Conservation (phyloP, 2,888 invertebrate species). For the Drosophila kokeensis region DNA sequence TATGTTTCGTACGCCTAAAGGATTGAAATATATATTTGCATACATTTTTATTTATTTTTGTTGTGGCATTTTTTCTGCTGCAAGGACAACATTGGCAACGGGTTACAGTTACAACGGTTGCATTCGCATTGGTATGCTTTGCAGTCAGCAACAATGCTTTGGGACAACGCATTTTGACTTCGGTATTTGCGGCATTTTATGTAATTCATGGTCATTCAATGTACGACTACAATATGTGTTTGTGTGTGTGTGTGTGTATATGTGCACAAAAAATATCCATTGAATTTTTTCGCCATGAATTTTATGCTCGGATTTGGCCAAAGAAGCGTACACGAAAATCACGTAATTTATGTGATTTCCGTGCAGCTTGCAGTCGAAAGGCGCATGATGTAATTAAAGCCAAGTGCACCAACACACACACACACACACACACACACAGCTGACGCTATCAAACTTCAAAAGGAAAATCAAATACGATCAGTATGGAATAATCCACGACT, state of each 20-base stretch:
- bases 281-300: conserved; percentile 42
- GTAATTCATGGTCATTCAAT: conserved; percentile 79
- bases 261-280: conserved; percentile 36
- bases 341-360: conserved; percentile 75
- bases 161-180: conserved; percentile 78
- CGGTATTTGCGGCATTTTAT: conserved; percentile 80
- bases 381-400: conserved; percentile 60
- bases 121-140: conserved; percentile 68
- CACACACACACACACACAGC: conserved; percentile 1
- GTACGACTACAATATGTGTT: conserved; percentile 12
- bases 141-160: conserved; percentile 58
- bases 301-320: conserved; percentile 66
- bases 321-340: conserved; percentile 68
- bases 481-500: conserved; percentile 31
- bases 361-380: conserved; percentile 44
- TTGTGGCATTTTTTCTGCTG: conserved; percentile 24
- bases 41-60: conserved; percentile 47
- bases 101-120: conserved; percentile 43
- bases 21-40: conserved; percentile 80
- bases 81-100: conserved; percentile 55
- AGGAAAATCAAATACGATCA: conserved; percentile 48
- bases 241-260: conserved; percentile 12
- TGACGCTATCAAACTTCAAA: conserved; percentile 40
- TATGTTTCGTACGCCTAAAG: conserved; percentile 82
- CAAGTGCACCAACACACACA: conserved; percentile 23